Conservation (phyloP, 1,140 invertebrate species). For the Belonocnema kinseyi region DNA sequence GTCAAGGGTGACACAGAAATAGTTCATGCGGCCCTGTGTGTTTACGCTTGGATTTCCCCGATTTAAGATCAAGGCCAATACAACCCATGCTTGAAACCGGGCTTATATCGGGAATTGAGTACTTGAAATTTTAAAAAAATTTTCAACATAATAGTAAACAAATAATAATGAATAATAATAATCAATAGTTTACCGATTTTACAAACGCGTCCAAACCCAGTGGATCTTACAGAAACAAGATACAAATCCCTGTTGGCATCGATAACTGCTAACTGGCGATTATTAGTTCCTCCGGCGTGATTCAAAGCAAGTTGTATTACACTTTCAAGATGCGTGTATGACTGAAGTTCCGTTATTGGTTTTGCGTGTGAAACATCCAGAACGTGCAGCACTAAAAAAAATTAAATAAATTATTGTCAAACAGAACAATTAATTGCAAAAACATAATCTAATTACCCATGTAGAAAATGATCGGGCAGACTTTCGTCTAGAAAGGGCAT, state of each 20-base stretch:
- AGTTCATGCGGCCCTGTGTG: no score
- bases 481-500: no score
- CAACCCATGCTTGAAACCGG: no score
- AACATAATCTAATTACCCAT: background rate
- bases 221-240: slow-evolving; percentile 82
- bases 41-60: no score
- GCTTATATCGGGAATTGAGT: no score
- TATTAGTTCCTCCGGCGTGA: slow-evolving; percentile 83
- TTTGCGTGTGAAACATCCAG: slow-evolving; percentile 87
- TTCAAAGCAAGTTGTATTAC: slow-evolving; percentile 85
- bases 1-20: no score
- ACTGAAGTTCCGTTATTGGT: slow-evolving; percentile 81
- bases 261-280: slow-evolving; percentile 86
- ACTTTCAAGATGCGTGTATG: slow-evolving; percentile 77
- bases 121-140: background rate
- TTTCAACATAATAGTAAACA: slow-evolving; percentile 12
- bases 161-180: background rate
- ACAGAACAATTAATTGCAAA: background rate
- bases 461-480: no score
- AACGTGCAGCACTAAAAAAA: slow-evolving; percentile 86
- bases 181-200: slow-evolving; percentile 81
- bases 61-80: no score
- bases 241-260: slow-evolving; percentile 90
- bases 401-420: slow-evolving; percentile 30
- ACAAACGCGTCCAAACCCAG: slow-evolving; percentile 80